Evolutionary conservation across 2,888 invertebrate species (phyloP).

Genomic region (Dryadula phaetusa): DNA sequence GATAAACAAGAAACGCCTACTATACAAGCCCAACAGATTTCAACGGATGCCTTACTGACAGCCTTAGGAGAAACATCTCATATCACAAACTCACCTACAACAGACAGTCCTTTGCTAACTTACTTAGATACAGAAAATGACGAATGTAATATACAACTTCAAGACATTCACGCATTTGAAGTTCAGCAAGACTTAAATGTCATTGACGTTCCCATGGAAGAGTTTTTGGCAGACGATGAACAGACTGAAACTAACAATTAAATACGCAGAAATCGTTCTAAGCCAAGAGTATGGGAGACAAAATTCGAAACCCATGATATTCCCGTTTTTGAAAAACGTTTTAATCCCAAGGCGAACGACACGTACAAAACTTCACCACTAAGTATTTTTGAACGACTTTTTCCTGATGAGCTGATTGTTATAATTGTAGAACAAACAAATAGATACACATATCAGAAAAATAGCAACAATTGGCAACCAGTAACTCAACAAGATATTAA

Average conservation of each 20-base stretch:
- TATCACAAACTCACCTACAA: conserved; percentile 2
- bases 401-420: conserved; percentile 47
- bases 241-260: conserved; percentile 6
- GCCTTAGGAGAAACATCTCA: conserved; percentile 5
- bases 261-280: conserved; percentile 14
- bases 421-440: conserved; percentile 50
- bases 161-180: conserved; percentile 11
- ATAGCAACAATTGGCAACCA: conserved; percentile 48
- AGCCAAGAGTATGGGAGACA: conserved; percentile 13
- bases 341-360: conserved; percentile 18
- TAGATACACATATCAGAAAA: conserved; percentile 49
- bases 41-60: conserved; percentile 11
- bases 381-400: conserved; percentile 48
- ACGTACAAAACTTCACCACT: conserved; percentile 32
- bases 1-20: conserved; percentile 11
- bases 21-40: conserved; percentile 6
- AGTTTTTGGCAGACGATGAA: conserved; percentile 1
- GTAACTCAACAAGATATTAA: conserved; percentile 49
- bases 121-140: conserved; percentile 15
- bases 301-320: conserved; percentile 19
- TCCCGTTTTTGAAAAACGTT: conserved; percentile 23
- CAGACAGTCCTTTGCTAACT: conserved; percentile 14
- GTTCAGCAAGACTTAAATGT: not conserved
- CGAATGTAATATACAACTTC: conserved; percentile 15
- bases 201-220: conserved; percentile 2